Percentiles rank a stretch among this genome's conserved stretches.
These are phyloP conservation scores for Meteorus sp. DNA, from an alignment of 1,140 invertebrate species.

Conservation along the genomic window DNA sequence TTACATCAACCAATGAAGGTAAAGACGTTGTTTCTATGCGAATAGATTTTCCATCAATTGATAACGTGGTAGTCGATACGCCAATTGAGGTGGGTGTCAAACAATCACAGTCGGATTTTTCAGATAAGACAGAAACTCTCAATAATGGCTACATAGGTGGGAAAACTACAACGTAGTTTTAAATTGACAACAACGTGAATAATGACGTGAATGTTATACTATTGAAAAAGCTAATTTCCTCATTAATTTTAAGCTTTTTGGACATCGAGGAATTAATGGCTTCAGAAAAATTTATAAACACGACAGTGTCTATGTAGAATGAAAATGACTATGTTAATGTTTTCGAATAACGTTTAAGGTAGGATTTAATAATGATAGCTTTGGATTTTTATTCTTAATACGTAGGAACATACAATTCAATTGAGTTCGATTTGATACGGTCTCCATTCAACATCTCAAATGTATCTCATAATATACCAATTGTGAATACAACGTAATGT, in stretches of 20 bases:
- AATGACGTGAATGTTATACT: constrained; percentile 1
- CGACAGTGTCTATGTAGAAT: neutral
- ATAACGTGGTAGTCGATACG: constrained; percentile 34
- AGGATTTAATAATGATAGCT: neutral
- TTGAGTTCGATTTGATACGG: too few relatives aligned
- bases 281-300: constrained; percentile 6
- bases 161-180: constrained; percentile 51
- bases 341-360: constrained; percentile 5
- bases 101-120: constrained; percentile 32
- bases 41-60: constrained; percentile 41
- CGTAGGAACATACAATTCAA: too few relatives aligned
- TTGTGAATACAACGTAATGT: too few relatives aligned
- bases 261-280: neutral
- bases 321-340: neutral
- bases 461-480: too few relatives aligned
- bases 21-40: constrained; percentile 30
- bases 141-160: constrained; percentile 55
- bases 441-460: too few relatives aligned
- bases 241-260: neutral
- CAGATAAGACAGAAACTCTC: constrained; percentile 42
- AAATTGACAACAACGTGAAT: neutral
- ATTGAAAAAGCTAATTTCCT: neutral
- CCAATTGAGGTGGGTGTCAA: constrained; percentile 31
- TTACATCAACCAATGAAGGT: constrained; percentile 31
- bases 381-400: neutral